Conservation (phyloP, 2,797 vertebrate genomes). For the Myiotriccus ornatus region DNA sequence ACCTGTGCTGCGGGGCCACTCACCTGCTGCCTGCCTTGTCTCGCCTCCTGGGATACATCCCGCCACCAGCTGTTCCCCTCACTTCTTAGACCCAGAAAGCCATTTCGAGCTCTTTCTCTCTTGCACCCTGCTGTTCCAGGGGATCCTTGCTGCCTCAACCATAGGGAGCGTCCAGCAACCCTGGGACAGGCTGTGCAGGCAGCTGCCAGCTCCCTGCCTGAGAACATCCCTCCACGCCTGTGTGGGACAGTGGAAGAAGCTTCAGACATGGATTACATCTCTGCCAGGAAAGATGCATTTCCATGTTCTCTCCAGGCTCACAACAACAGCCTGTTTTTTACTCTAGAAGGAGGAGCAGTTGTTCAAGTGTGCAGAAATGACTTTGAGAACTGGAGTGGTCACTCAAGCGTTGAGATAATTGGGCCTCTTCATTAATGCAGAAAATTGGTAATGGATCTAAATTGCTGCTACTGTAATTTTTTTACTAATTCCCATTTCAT, state of each 20-base stretch:
- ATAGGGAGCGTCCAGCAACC: background rate
- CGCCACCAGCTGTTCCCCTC: background rate
- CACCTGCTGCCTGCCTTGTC: background rate
- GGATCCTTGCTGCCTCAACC: background rate
- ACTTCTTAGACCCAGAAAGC: fast-evolving
- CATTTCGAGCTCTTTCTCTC: background rate
- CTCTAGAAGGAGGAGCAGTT: background rate
- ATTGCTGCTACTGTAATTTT: background rate
- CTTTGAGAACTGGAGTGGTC: background rate
- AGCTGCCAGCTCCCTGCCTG: background rate
- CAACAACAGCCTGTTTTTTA: background rate
- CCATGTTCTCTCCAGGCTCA: background rate
- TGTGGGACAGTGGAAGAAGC: background rate
- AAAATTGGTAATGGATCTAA: background rate
- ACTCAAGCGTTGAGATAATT: background rate
- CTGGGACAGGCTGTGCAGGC: background rate
- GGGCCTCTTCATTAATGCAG: background rate
- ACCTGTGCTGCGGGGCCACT: background rate
- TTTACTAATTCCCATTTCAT: background rate
- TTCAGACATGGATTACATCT: background rate
- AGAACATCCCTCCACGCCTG: background rate
- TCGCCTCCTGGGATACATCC: background rate
- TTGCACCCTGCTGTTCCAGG: fast-evolving
- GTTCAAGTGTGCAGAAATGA: background rate
- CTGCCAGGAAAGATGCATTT: background rate